Percentiles rank a stretch among this genome's conserved stretches.
Conservation (phyloP, 2,888 invertebrate species). For the Neoaliturus tenellus region DNA sequence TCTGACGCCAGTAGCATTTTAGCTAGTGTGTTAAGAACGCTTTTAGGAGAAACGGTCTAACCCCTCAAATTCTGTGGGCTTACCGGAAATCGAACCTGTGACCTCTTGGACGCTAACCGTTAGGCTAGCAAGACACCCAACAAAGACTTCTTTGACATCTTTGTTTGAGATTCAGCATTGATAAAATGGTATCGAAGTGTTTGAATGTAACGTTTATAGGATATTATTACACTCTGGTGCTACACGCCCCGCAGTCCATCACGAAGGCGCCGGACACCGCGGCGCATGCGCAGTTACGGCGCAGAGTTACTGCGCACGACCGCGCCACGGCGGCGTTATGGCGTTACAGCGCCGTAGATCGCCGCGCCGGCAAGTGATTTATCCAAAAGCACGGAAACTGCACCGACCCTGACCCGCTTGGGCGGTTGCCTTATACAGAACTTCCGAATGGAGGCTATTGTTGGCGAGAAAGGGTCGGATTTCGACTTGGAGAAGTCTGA, state of each 20-base stretch:
- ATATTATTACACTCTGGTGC: too few species aligned
- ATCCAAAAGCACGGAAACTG: constrained; percentile 38
- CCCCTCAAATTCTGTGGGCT: too few species aligned
- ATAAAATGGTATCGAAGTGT: neutral
- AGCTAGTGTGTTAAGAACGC: too few species aligned
- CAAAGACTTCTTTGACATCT: neutral
- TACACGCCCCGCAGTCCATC: neutral
- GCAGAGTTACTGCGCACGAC: neutral
- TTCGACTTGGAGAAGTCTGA: too few species aligned
- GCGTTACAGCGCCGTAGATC: neutral
- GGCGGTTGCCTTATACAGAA: constrained; percentile 5
- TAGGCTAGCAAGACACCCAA: neutral
- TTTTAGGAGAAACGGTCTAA: too few species aligned
- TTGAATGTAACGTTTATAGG: neutral
- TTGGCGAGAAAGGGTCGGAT: neutral
- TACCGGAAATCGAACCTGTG: too few species aligned
- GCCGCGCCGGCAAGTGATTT: constrained; percentile 15
- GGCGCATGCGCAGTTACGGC: neutral
- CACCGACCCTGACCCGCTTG: constrained; percentile 17
- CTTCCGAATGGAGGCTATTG: neutral
- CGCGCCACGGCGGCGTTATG: too few species aligned
- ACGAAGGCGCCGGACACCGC: neutral
- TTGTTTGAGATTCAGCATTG: neutral
- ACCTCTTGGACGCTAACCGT: neutral
- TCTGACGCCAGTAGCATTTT: too few species aligned